phyloP scores from a whole-genome alignment of 2,888 invertebrate genomes.

The Leistus spinibarbis region DNA sequence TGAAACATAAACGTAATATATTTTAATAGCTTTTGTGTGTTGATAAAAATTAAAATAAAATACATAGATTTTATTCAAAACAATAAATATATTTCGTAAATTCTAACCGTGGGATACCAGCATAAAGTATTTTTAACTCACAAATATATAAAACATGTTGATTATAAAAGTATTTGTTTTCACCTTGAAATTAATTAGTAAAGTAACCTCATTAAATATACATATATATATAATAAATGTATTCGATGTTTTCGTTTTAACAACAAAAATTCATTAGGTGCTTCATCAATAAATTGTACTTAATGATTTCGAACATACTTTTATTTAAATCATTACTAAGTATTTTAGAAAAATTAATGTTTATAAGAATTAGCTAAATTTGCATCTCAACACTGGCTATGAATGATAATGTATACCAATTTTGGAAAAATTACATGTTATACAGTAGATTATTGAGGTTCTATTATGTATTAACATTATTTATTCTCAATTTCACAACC shows the following conservation, averaged over 20 bases:
- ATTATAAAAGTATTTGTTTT: background rate
- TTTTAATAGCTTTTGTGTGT: background rate
- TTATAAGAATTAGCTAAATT: too few species aligned
- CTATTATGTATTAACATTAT: too few species aligned
- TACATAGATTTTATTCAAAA: background rate
- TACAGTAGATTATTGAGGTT: too few species aligned
- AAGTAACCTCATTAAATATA: background rate
- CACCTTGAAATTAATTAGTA: background rate
- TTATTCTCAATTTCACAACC: too few species aligned
- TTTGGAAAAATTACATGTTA: too few species aligned
- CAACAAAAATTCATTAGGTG: background rate
- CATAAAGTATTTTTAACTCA: background rate
- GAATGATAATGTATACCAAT: too few species aligned
- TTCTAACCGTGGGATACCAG: background rate
- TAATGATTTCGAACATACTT: too few species aligned
- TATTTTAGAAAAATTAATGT: too few species aligned
- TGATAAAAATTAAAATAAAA: background rate
- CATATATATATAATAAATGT: background rate
- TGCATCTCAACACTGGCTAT: too few species aligned
- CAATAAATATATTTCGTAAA: background rate
- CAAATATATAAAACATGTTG: background rate
- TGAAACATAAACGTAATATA: background rate
- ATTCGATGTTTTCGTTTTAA: background rate
- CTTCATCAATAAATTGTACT: too few species aligned
- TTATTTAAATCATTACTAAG: too few species aligned